Evolutionary conservation across 1,140 invertebrate species (phyloP), one percentile per base, ranked within the genome.

Genomic region (Drosophila murphyi): DNA sequence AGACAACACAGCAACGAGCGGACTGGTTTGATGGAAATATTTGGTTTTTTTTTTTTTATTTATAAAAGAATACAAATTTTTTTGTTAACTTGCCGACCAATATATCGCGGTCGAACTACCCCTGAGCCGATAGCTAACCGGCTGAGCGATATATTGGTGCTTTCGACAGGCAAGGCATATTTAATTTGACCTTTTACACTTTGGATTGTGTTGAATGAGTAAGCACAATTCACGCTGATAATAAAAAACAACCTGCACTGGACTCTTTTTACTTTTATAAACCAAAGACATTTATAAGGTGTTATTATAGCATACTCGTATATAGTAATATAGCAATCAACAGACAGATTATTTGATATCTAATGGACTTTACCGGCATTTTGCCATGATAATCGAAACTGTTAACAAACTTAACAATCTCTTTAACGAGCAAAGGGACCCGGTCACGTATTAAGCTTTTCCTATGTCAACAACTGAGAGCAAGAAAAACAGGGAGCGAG

Each of bases 331-430:
- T 70, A 28, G 51, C 10, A 59, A 72, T 59, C 45, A 45, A 4
- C 37, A 60, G 61, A 64, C 45, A 35, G 12, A 56, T 29, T 51
- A 65, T 41, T 50, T 50, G 34, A 50, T 51, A 55, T 70, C 57
- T 62, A 6, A 7, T 73, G 71, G 71, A 73, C 64, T 70, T 70
- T 74, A 65, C 37, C 51, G 65, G 35, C 12, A 10, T 35, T 12
- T 35, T n/a, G 4, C 8, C 20, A 20, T 20, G 20, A 20, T 20
- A 20, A 20, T 20, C 20, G 20, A 37, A 43, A 20, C 20, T 20
- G 20, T 20, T 20, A 37, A 20, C 12, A 35, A 32, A 35, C 1
- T 20, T 20, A 55, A 54, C 31, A 55, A 45, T 35, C 31, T 28
- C 28, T 7, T 54, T 20, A 20, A 20, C 29, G 8, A 12, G 5